Percentiles rank a stretch among this genome's conserved stretches.
Evolutionary conservation across 2,797 vertebrate species (phyloP).

Genomic region (Xenops minutus): DNA sequence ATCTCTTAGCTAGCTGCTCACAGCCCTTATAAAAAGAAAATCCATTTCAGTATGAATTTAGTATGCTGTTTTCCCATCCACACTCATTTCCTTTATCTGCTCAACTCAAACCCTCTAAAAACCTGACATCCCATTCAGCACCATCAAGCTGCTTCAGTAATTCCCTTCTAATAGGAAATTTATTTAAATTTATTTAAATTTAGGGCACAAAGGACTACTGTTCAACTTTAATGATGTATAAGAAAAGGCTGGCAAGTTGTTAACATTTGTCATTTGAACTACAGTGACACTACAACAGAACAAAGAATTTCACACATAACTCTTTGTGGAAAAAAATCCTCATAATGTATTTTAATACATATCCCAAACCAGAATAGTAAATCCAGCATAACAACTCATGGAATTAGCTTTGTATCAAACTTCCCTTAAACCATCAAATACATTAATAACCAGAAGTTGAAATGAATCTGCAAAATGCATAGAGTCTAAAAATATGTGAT

Average conservation of each 20-base stretch:
- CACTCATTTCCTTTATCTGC: not conserved
- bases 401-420: not conserved
- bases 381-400: not conserved
- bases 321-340: rapidly evolving
- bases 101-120: not conserved
- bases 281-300: not conserved
- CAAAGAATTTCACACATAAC: not conserved
- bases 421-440: not conserved
- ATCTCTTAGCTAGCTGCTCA: not conserved
- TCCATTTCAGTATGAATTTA: not conserved
- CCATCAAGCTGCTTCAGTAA: not conserved
- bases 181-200: not conserved
- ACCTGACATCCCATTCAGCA: not conserved
- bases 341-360: not conserved
- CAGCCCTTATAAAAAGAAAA: not conserved
- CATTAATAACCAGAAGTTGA: not conserved
- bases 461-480: not conserved
- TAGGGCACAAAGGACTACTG: not conserved
- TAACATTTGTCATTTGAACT: not conserved
- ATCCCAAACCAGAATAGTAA: not conserved
- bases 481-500: not conserved
- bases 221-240: not conserved
- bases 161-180: not conserved
- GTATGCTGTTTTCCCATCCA: not conserved
- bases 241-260: not conserved